Base-by-base conservation (phyloP, 2,113 vertebrate genomes). In the Salminus brasiliensis region DNA sequence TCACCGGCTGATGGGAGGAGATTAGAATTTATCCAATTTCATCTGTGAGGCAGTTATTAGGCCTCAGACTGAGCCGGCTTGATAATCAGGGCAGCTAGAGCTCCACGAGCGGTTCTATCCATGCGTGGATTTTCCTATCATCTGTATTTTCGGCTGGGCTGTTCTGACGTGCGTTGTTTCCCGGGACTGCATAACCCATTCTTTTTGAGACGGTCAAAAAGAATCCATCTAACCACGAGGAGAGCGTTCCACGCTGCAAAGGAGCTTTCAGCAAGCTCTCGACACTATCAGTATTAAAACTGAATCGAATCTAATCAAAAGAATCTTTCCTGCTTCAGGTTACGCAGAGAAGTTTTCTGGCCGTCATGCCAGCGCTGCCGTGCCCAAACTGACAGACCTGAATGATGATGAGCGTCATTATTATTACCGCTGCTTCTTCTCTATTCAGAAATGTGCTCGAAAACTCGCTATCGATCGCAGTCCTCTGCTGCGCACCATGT, bases 401-500 rank as follows among this genome's bases (percentile, higher is more conserved):
- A 81, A 70, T 76, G 73, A 63, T 77, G 72, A 90, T 90, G 81
- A 73, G 75, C 85, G 81, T 82, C 15, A 62, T 72, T 43, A 76
- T 72, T 39, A 57, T 70, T 34, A 60, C 72, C 59, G 69, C 76
- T 55, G 57, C 66, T 72, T 45, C 59, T 59, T 59, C 29, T 59
- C 59, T 36, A 81, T 81, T 74, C 71, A 57, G n/a, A 76, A 72
- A 65, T 76, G 34, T 67, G 55, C 69, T 62, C 60, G 43, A 73
- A 75, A 57, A 75, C 60, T 68, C 41, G 73, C 87, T 87, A 89
- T 89, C 81, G 86, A 91, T 83, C 83, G 83, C 65, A 72, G 76
- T 81, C 74, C 87, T 74, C 57, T 75, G 83, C 68, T 79, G 87
- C 34, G 32, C 45, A 15, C 53, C 71, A 74, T 78, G 84, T 83